Conservation (phyloP, 2,797 vertebrate species). For the Labeo calbasu region DNA sequence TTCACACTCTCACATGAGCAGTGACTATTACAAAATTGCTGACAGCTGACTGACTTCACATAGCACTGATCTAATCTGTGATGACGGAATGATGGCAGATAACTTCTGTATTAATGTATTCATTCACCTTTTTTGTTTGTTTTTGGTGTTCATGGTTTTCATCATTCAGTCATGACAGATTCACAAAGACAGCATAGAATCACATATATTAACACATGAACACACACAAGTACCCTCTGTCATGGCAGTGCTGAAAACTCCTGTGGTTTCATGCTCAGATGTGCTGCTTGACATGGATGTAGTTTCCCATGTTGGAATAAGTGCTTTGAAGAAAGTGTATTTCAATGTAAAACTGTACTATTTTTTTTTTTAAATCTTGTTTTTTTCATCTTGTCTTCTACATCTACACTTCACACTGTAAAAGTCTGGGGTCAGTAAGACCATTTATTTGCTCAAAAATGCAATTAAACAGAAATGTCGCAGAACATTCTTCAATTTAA, state of each 20-base stretch:
- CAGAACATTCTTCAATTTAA: not conserved
- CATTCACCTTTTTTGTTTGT: not conserved
- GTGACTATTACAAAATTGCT: not conserved
- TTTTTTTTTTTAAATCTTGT: not conserved
- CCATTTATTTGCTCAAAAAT: not conserved
- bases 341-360: not conserved
- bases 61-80: constrained; percentile 15
- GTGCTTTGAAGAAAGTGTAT: constrained; percentile 23
- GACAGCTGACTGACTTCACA: not conserved
- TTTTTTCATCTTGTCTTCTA: not conserved
- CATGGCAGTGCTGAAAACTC: constrained; percentile 21
- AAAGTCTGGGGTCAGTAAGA: not conserved
- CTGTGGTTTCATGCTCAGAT: constrained; percentile 10
- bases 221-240: constrained; percentile 30
- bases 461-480: not conserved
- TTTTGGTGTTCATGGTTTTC: not conserved
- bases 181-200: not conserved
- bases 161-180: constrained; percentile 32
- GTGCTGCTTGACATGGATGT: constrained; percentile 10
- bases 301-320: constrained; percentile 27
- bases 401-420: not conserved
- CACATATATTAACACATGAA: not conserved
- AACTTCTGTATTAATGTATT: not conserved
- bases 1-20: constrained; percentile 21
- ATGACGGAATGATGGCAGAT: constrained; percentile 7